Evolutionary conservation across 2,113 vertebrate species (phyloP).

Genomic region (Eleginops maclovinus): DNA sequence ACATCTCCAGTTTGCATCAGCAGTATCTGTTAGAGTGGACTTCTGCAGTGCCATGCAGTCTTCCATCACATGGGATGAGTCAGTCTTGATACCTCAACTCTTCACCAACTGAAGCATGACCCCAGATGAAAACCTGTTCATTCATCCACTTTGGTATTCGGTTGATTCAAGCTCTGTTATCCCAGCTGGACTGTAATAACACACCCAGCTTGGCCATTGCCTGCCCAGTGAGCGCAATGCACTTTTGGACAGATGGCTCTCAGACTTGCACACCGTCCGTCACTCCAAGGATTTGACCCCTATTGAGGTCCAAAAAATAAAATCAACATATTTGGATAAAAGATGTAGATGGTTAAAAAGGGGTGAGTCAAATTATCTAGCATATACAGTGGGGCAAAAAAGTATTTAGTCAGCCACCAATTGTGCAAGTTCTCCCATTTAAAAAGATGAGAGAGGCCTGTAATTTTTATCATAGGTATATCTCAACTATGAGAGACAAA

Average conservation of each 20-base stretch:
- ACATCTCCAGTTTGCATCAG: neutral
- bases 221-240: slow-evolving; percentile 36
- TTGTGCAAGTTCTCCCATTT: no score
- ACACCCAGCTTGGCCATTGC: slow-evolving; percentile 31
- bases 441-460: no score
- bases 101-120: slow-evolving; percentile 46
- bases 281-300: slow-evolving; percentile 13
- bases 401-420: no score
- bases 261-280: neutral
- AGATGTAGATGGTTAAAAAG: slow-evolving; percentile 4
- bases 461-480: no score
- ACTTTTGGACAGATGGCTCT: slow-evolving; percentile 49
- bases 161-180: slow-evolving; percentile 66
- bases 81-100: slow-evolving; percentile 45
- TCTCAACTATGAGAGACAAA: no score
- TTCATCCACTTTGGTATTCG: slow-evolving; percentile 72
- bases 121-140: slow-evolving; percentile 50
- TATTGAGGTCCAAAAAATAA: neutral
- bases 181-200: slow-evolving; percentile 52
- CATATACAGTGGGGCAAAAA: no score
- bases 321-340: neutral
- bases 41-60: slow-evolving; percentile 40
- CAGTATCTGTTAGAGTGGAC: slow-evolving; percentile 26
- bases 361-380: neutral
- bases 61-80: slow-evolving; percentile 43